A percentile compares a stretch with the other conserved stretches of the same genome.
phyloP scores from a whole-genome alignment of 37 sponge, comb jelly and placozoan species.

The Tethya wilhelma region DNA sequence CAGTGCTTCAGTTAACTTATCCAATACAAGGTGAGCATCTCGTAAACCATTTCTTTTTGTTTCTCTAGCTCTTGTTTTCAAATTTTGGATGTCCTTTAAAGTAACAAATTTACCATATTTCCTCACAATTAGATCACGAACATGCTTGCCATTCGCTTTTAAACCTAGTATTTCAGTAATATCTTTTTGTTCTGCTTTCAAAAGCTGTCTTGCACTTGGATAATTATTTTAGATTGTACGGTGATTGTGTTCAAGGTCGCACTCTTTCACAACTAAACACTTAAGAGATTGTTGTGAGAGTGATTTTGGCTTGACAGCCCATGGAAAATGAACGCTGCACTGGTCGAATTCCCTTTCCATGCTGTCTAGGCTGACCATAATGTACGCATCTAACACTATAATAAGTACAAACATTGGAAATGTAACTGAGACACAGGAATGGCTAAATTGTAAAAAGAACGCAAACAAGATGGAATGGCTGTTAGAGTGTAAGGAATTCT shows the following conservation, averaged over 20 bases:
- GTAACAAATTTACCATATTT: slow-evolving; percentile 40
- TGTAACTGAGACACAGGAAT: too few species aligned
- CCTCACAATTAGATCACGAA: not conserved
- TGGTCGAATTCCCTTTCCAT: slow-evolving; percentile 21
- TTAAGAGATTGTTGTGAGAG: not conserved
- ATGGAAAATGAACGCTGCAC: slow-evolving; percentile 11
- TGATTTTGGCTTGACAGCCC: slow-evolving; percentile 7
- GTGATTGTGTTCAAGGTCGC: slow-evolving; percentile 28
- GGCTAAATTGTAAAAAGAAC: too few species aligned
- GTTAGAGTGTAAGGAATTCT: too few species aligned
- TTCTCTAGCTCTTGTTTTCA: slow-evolving; percentile 7
- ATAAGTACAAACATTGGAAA: too few species aligned
- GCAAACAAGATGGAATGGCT: too few species aligned
- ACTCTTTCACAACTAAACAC: slow-evolving; percentile 10
- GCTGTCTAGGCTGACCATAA: slow-evolving; percentile 18
- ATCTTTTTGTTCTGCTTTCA: slow-evolving; percentile 7
- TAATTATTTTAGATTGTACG: slow-evolving; percentile 4
- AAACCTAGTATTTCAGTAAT: slow-evolving; percentile 14
- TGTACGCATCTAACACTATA: slow-evolving; percentile 36
- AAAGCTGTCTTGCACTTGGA: slow-evolving; percentile 13
- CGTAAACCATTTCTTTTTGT: slow-evolving; percentile 7
- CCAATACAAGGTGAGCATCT: slow-evolving; percentile 41
- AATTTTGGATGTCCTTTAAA: slow-evolving; percentile 54
- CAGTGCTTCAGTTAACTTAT: slow-evolving; percentile 18
- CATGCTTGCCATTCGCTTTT: slow-evolving; percentile 39